Conservation (phyloP, 1,140 invertebrate species). For the Atopsyche davidsoni region DNA sequence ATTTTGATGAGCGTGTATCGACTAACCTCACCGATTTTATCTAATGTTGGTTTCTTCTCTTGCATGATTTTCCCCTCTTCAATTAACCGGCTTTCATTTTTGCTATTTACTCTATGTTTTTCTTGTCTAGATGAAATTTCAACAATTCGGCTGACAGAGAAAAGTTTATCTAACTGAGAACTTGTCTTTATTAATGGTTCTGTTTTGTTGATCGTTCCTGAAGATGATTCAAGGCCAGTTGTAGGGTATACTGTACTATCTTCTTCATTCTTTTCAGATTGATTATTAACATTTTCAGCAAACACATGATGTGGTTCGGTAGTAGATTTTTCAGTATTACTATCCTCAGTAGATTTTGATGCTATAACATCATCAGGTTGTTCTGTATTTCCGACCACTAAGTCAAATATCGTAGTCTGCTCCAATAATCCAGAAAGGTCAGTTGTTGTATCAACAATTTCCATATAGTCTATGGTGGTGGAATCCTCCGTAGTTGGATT, state of each 20-base stretch:
- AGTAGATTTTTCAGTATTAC: conserved; percentile 39
- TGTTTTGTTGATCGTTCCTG: conserved; percentile 7
- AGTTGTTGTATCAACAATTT: conserved; percentile 6
- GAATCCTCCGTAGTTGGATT: conserved; percentile 18
- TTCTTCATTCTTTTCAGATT: conserved; percentile 15
- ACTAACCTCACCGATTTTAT: conserved; percentile 61
- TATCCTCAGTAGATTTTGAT: conserved; percentile 32
- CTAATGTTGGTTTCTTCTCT: conserved; percentile 51
- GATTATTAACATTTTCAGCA: conserved; percentile 37
- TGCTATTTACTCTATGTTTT: conserved; percentile 50
- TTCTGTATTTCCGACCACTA: neutral
- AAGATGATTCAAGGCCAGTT: conserved; percentile 8
- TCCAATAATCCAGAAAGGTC: conserved; percentile 3
- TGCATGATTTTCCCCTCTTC: conserved; percentile 47
- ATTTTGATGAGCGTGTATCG: conserved; percentile 59
- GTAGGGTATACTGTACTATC: conserved; percentile 16
- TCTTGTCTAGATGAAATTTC: conserved; percentile 57
- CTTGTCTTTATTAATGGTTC: conserved; percentile 17
- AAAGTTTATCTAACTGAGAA: conserved; percentile 50
- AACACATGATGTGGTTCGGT: conserved; percentile 47
- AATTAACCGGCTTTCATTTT: conserved; percentile 48
- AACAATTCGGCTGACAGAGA: conserved; percentile 59
- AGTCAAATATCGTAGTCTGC: conserved; percentile 11
- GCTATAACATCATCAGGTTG: conserved; percentile 7
- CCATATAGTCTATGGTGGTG: conserved; percentile 14